phyloP scores from a whole-genome alignment of 64 coral and sea anemone genomes.

The Actinia tenebrosa region DNA sequence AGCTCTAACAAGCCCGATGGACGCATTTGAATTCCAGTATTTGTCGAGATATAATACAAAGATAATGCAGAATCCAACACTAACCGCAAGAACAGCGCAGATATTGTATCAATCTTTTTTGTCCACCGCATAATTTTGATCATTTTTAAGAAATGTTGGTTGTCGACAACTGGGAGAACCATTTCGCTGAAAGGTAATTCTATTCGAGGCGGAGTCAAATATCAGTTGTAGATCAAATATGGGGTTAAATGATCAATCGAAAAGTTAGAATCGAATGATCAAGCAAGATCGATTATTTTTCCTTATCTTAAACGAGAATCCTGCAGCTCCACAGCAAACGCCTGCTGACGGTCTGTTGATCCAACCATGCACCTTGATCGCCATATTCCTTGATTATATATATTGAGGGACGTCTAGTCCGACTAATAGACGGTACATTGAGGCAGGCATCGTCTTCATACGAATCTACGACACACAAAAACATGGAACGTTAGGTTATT shows the following conservation, averaged over 20 bases:
- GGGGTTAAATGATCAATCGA: background rate
- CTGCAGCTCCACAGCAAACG: background rate
- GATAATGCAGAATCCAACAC: too few relatives aligned
- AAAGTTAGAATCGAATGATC: background rate
- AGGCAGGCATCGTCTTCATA: conserved; percentile 99
- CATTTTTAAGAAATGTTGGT: background rate
- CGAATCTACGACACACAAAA: conserved; percentile 53
- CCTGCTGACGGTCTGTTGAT: background rate
- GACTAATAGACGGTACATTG: conserved; percentile 91
- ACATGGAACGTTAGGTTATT: background rate
- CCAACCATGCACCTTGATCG: background rate
- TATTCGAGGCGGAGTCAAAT: background rate
- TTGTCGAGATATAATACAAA: too few relatives aligned
- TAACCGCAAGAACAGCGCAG: too few relatives aligned
- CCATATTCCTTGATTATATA: conserved; percentile 31
- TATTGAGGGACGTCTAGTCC: conserved; percentile 81
- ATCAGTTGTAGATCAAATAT: background rate
- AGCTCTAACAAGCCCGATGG: too few relatives aligned
- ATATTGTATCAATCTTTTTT: background rate
- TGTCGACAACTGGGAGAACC: background rate
- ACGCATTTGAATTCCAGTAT: too few relatives aligned
- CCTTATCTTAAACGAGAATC: background rate
- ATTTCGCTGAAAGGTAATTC: background rate
- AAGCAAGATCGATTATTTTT: background rate
- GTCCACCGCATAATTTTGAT: background rate